These are phyloP conservation scores for Nymphalis polychloros DNA, from an alignment of 2,888 invertebrate species.

Conservation along the genomic window DNA sequence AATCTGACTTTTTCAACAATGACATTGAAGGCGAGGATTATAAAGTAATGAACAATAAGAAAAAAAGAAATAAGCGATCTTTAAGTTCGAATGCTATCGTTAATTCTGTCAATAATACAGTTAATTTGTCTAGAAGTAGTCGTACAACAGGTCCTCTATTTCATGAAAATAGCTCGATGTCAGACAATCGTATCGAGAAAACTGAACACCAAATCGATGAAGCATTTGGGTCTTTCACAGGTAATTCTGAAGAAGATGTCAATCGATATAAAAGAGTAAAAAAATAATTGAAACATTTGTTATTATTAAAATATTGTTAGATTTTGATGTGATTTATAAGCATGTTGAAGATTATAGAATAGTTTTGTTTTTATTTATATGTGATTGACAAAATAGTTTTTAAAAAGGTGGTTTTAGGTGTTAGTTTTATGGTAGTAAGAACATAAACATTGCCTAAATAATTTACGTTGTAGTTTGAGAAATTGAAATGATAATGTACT, in stretches of 20 bases:
- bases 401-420: neutral
- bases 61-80: conserved; percentile 54
- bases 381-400: conserved; percentile 3
- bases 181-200: conserved; percentile 50
- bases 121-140: conserved; percentile 19
- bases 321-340: conserved; percentile 9
- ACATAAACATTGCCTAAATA: neutral
- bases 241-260: conserved; percentile 60
- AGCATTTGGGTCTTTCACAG: conserved; percentile 61
- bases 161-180: conserved; percentile 43
- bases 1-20: conserved; percentile 39
- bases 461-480: neutral
- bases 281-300: conserved; percentile 34
- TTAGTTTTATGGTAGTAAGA: neutral
- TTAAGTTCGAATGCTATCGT: conserved; percentile 29
- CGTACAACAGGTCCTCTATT: conserved; percentile 31
- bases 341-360: conserved; percentile 25
- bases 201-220: conserved; percentile 62
- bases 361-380: conserved; percentile 33
- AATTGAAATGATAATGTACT: too few relatives aligned
- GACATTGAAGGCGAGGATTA: conserved; percentile 65
- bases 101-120: conserved; percentile 2
- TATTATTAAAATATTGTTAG: neutral
- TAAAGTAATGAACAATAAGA: conserved; percentile 66
- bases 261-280: conserved; percentile 70